phyloP scores from a whole-genome alignment of 2,113 vertebrate genomes.

The Oreochromis tanganicae region DNA sequence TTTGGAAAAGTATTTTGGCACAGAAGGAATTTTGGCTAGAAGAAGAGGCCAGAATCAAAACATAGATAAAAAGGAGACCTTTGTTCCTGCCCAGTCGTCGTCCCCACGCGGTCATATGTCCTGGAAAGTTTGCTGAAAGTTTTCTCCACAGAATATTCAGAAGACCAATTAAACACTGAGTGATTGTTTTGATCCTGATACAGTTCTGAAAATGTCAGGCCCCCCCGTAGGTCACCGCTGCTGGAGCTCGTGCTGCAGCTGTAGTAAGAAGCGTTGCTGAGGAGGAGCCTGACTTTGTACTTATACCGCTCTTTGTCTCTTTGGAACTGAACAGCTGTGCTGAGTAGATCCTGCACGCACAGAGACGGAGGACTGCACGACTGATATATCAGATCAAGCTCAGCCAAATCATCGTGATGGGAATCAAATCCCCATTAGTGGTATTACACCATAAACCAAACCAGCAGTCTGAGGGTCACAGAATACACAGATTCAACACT shows the following conservation, averaged over 20 bases:
- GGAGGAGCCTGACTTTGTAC: too few relatives aligned
- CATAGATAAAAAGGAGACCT: neutral
- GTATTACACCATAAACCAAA: neutral
- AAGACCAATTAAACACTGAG: neutral
- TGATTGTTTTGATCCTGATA: neutral
- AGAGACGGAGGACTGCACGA: too few relatives aligned
- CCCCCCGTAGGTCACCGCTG: neutral
- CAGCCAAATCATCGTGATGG: neutral
- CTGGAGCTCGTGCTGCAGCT: neutral
- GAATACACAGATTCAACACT: neutral
- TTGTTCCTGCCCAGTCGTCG: neutral
- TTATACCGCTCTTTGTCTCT: too few relatives aligned
- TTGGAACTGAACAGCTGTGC: too few relatives aligned
- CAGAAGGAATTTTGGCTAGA: neutral
- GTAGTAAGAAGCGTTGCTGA: too few relatives aligned
- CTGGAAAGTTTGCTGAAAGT: neutral
- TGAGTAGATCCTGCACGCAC: too few relatives aligned
- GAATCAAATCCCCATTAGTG: neutral
- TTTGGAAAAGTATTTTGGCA: neutral
- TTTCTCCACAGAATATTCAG: neutral
- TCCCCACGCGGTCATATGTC: neutral
- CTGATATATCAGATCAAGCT: too few relatives aligned
- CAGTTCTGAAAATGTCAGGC: neutral
- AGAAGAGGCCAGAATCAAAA: neutral
- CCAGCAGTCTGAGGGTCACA: neutral